Conservation (phyloP, 2,797 vertebrate species). For the Aratinga solstitialis region DNA sequence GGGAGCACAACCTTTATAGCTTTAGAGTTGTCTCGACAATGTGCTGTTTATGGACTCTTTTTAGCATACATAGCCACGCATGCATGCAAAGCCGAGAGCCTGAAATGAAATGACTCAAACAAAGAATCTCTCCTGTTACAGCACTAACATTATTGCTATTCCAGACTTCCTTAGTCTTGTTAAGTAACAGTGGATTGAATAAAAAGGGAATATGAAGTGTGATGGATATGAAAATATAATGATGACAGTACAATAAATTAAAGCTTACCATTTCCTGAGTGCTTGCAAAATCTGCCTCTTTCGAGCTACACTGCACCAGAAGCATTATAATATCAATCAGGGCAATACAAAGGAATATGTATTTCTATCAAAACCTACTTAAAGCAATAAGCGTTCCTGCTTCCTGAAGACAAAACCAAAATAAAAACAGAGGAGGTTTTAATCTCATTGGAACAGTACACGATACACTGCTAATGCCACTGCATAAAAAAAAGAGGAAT, state of each 20-base stretch:
- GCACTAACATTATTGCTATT: conserved; percentile 3
- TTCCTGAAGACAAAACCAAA: not conserved
- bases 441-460: not conserved
- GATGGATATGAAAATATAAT: conserved; percentile 25
- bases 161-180: not conserved
- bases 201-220: not conserved
- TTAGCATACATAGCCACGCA: conserved; percentile 18
- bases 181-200: conserved; percentile 4
- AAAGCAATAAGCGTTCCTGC: not conserved
- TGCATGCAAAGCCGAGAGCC: not conserved
- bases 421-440: not conserved
- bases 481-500: not conserved
- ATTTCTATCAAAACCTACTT: conserved; percentile 7
- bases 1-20: not conserved
- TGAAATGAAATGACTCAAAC: conserved; percentile 14
- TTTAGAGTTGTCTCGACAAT: not conserved
- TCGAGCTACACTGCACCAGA: conserved; percentile 58
- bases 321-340: conserved; percentile 58
- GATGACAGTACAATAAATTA: conserved; percentile 21
- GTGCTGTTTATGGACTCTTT: not conserved
- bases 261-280: conserved; percentile 45
- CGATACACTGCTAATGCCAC: not conserved
- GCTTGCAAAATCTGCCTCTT: conserved; percentile 57
- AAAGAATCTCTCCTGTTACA: conserved; percentile 1
- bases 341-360: conserved; percentile 10